Percentiles rank a stretch among this genome's conserved stretches.
Conservation (phyloP, 2,113 vertebrate species). For the Onychorhynchus coronatus region DNA sequence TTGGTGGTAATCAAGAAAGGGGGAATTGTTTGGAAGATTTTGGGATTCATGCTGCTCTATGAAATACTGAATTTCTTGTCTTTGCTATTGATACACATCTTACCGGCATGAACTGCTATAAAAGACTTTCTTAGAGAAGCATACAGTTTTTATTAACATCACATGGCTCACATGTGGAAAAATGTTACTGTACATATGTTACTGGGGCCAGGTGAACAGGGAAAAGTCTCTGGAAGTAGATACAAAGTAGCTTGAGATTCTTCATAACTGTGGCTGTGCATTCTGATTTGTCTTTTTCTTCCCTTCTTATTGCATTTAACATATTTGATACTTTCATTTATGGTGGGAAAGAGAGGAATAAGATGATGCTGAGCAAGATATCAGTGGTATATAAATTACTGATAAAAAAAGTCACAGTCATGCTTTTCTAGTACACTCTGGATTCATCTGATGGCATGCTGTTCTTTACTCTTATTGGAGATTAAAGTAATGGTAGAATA, state of each 20-base stretch:
- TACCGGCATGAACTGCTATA: neutral
- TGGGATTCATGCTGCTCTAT: neutral
- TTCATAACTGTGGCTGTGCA: neutral
- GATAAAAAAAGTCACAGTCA: neutral
- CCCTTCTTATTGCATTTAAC: neutral
- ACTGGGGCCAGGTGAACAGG: neutral
- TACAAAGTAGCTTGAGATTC: neutral
- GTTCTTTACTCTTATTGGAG: neutral
- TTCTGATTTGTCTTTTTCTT: neutral
- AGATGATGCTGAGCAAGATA: neutral
- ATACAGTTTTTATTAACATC: neutral
- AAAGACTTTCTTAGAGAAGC: neutral
- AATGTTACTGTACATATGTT: neutral
- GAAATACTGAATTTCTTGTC: neutral
- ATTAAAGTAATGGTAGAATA: neutral
- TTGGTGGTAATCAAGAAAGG: neutral
- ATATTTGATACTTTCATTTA: neutral
- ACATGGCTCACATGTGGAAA: accelerated
- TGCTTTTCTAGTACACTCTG: neutral
- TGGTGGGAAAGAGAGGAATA: neutral
- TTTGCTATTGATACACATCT: neutral
- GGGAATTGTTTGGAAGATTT: neutral
- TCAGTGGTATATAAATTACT: neutral
- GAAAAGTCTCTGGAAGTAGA: neutral
- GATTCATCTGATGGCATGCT: neutral